Conservation (phyloP, 2,888 invertebrate genomes). For the Harmothoe impar region DNA sequence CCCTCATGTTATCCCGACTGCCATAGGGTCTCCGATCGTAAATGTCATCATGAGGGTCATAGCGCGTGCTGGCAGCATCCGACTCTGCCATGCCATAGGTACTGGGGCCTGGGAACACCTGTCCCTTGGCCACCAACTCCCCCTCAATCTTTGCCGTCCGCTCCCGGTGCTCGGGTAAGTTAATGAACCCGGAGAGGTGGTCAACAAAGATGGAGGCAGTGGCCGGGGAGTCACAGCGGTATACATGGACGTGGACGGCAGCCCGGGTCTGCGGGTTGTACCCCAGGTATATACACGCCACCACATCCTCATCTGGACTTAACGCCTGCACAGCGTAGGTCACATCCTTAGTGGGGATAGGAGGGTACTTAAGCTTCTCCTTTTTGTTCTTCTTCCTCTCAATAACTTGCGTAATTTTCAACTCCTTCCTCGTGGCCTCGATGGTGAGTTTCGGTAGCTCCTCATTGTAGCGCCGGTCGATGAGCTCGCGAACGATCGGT, state of each 20-base stretch:
- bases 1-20: background rate
- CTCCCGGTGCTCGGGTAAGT: constrained; percentile 92
- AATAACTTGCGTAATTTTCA: constrained; percentile 94
- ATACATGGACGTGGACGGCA: constrained; percentile 97
- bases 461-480: constrained; percentile 92
- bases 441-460: constrained; percentile 92
- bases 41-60: background rate
- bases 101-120: constrained; percentile 66
- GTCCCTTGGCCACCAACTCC: constrained; percentile 76
- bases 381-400: constrained; percentile 80
- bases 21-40: background rate
- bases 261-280: constrained; percentile 97
- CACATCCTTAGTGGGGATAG: constrained; percentile 76
- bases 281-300: constrained; percentile 94
- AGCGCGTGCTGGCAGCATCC: background rate
- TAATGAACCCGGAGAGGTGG: constrained; percentile 91
- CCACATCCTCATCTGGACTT: constrained; percentile 90
- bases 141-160: constrained; percentile 92
- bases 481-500: constrained; percentile 92
- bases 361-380: constrained; percentile 90
- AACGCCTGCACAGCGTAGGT: constrained; percentile 93
- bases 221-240: constrained; percentile 95
- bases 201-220: constrained; percentile 94
- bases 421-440: constrained; percentile 90
- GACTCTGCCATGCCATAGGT: background rate